Evolutionary conservation across 2,888 invertebrate species (phyloP).

Genomic region (Nomada ferruginata): DNA sequence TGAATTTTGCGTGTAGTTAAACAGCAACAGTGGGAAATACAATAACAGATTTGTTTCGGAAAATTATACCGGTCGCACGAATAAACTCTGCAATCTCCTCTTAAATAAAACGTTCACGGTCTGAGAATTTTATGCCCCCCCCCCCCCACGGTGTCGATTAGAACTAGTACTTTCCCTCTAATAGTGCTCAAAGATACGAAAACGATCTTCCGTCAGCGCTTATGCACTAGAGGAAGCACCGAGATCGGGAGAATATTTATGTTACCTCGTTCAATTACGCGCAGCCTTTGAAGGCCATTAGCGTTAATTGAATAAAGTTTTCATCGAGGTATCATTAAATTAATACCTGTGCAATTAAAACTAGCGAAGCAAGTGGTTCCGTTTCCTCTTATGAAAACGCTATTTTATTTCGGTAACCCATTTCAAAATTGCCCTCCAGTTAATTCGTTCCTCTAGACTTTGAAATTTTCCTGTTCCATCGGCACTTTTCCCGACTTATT

Average conservation of each 20-base stretch:
- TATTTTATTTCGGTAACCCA: slow-evolving; percentile 14
- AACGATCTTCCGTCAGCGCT: not conserved
- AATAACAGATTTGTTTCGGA: not conserved
- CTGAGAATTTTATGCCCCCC: not conserved
- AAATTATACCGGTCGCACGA: not conserved
- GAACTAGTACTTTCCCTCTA: not conserved
- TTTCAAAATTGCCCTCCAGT: slow-evolving; percentile 11
- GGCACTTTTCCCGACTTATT: not conserved
- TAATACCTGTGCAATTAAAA: slow-evolving; percentile 35
- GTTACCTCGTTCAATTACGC: slow-evolving; percentile 33
- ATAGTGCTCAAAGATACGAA: slow-evolving; percentile 2
- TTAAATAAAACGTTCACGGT: not conserved
- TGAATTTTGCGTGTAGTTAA: slow-evolving; percentile 1
- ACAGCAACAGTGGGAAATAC: not conserved
- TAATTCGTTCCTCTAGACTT: not conserved
- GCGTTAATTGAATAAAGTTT: slow-evolving; percentile 38
- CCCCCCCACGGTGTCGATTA: not conserved
- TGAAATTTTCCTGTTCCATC: not conserved
- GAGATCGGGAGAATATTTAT: slow-evolving; percentile 25
- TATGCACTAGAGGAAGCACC: not conserved
- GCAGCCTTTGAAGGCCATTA: slow-evolving; percentile 40
- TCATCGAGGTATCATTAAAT: slow-evolving; percentile 29
- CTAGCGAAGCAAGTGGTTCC: slow-evolving; percentile 20
- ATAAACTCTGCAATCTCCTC: not conserved
- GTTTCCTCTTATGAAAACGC: slow-evolving; percentile 10